phyloP scores from a whole-genome alignment of 2,888 invertebrate genomes.

The Lagria hirta region DNA sequence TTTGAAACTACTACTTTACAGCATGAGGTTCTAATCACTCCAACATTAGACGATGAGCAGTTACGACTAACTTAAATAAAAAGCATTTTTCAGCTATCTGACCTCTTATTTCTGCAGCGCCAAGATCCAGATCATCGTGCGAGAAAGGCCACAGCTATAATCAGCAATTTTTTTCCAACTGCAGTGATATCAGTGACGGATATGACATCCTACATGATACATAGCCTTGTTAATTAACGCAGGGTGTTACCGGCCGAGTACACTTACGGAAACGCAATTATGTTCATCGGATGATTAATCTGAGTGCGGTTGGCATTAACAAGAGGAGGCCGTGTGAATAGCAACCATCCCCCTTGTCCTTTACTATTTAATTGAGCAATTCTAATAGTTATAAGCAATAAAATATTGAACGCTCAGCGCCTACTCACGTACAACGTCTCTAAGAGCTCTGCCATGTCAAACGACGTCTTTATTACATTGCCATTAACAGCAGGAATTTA shows the following conservation, averaged over 20 bases:
- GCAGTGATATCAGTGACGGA: constrained; percentile 31
- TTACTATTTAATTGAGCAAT: constrained; percentile 35
- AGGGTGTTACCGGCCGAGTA: constrained; percentile 44
- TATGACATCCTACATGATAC: constrained; percentile 44
- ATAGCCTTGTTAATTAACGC: constrained; percentile 48
- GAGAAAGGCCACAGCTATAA: too few species aligned
- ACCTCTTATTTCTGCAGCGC: too few species aligned
- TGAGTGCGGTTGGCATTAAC: constrained; percentile 43
- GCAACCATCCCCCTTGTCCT: constrained; percentile 17
- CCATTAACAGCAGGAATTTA: too few species aligned
- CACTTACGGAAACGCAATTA: constrained; percentile 51
- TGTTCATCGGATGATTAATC: constrained; percentile 49
- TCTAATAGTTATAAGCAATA: constrained; percentile 38
- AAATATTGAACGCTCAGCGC: constrained; percentile 33
- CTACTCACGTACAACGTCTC: constrained; percentile 21
- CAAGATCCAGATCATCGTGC: too few species aligned
- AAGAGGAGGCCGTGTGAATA: constrained; percentile 35
- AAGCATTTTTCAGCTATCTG: too few species aligned
- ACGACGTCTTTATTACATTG: constrained; percentile 27
- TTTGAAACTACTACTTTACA: too few species aligned
- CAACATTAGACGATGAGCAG: too few species aligned
- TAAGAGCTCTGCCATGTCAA: constrained; percentile 37
- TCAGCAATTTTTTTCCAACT: constrained; percentile 9
- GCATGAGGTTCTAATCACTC: too few species aligned
- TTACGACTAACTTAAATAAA: too few species aligned